Evolutionary conservation across 2,113 vertebrate species (phyloP).

Genomic region (Capreolus pygargus): DNA sequence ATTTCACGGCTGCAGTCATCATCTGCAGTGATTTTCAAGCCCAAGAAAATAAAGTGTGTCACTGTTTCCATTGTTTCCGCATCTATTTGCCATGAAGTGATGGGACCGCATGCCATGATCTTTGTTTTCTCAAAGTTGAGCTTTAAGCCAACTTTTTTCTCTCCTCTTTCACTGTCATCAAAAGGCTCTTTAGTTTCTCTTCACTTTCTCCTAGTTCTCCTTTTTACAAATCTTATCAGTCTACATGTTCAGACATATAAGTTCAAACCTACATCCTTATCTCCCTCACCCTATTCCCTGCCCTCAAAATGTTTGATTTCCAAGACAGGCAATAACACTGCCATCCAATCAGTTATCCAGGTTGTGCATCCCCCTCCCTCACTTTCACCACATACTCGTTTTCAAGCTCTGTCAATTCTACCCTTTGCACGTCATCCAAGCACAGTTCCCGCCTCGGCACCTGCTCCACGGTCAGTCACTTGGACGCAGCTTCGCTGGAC

Average conservation of each 20-base stretch:
- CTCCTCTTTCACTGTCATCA: no score
- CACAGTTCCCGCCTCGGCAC: background rate
- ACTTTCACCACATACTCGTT: background rate
- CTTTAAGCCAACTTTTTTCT: no score
- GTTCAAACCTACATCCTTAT: background rate
- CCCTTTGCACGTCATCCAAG: background rate
- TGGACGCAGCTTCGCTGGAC: background rate
- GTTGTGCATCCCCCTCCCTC: background rate
- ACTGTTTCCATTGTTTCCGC: no score
- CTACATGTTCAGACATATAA: background rate
- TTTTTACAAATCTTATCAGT: background rate
- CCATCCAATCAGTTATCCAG: background rate
- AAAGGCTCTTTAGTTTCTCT: no score
- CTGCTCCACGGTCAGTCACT: background rate
- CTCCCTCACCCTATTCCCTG: background rate
- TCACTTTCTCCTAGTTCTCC: background rate
- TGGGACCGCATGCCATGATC: no score
- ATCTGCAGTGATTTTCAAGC: no score
- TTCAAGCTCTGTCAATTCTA: background rate
- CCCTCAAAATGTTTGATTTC: background rate
- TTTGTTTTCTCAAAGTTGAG: no score
- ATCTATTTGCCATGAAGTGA: no score
- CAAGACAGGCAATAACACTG: background rate
- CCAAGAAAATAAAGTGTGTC: no score
- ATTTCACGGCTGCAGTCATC: no score